phyloP scores from a whole-genome alignment of 2,888 invertebrate genomes.

The Hirtodrosophila cameraria region DNA sequence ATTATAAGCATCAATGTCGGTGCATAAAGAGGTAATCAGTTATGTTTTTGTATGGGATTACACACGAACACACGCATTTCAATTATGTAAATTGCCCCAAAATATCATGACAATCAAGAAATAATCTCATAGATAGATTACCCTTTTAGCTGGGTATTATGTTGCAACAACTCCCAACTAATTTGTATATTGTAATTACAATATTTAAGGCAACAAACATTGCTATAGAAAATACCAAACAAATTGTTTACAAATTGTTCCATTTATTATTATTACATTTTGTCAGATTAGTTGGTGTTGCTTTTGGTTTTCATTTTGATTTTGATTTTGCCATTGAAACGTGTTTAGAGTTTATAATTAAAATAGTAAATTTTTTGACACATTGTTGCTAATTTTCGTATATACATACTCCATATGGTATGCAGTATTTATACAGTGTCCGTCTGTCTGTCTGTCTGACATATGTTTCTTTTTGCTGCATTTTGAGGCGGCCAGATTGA shows the following conservation, averaged over 20 bases:
- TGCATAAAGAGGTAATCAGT: conserved; percentile 52
- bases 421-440: conserved; percentile 2
- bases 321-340: conserved; percentile 4
- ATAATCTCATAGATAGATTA: conserved; percentile 50
- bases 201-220: conserved; percentile 30
- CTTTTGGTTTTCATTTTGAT: too few relatives aligned
- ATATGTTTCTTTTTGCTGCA: neutral
- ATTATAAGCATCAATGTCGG: conserved; percentile 34
- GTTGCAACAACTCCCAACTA: conserved; percentile 29
- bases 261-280: conserved; percentile 42
- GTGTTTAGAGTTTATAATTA: conserved; percentile 22
- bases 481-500: conserved; percentile 21
- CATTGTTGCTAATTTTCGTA: conserved; percentile 11
- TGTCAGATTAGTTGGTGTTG: conserved; percentile 27
- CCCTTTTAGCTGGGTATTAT: conserved; percentile 28
- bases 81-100: conserved; percentile 68
- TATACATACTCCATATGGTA: conserved; percentile 9
- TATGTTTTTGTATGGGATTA: conserved; percentile 50
- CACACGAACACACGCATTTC: conserved; percentile 46
- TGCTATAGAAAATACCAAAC: conserved; percentile 28
- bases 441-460: neutral
- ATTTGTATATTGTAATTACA: conserved; percentile 56
- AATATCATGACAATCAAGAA: conserved; percentile 49
- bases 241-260: conserved; percentile 74
- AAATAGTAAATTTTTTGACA: conserved; percentile 16